These are phyloP conservation scores for Helobdella robusta DNA, from an alignment of 2,888 invertebrate genomes.

Conservation along the genomic window DNA sequence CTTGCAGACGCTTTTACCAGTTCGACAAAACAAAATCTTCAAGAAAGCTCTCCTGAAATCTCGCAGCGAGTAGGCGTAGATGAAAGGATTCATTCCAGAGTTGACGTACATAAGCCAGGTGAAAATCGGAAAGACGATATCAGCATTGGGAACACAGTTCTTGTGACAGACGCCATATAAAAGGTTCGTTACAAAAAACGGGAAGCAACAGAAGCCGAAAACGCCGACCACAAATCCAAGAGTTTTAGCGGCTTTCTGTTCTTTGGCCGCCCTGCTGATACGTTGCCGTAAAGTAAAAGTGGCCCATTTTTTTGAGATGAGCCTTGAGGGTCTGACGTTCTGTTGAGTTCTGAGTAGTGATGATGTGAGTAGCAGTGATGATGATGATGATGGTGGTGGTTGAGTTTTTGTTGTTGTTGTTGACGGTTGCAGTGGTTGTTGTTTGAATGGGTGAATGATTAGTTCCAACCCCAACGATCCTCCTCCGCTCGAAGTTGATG, in stretches of 20 bases:
- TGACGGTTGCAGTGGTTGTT: too few relatives aligned
- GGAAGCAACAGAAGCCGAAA: constrained; percentile 92
- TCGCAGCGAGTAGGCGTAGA: constrained; percentile 94
- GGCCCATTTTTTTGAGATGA: constrained; percentile 27
- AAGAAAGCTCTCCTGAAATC: constrained; percentile 83
- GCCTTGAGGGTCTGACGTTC: background rate
- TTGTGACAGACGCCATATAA: constrained; percentile 75
- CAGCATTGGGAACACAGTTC: constrained; percentile 49
- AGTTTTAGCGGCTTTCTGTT: constrained; percentile 94
- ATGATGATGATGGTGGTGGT: too few relatives aligned
- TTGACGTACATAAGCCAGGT: constrained; percentile 50
- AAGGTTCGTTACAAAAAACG: constrained; percentile 89
- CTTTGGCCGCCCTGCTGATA: constrained; percentile 87
- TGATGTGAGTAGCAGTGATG: too few relatives aligned
- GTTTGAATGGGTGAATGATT: background rate
- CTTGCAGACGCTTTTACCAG: too few relatives aligned
- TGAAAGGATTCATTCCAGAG: constrained; percentile 63
- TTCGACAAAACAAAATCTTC: constrained; percentile 66
- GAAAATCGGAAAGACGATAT: constrained; percentile 44
- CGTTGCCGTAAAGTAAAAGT: constrained; percentile 83
- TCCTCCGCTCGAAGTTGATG: constrained; percentile 3
- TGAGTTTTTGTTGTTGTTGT: too few relatives aligned
- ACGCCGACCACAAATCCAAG: constrained; percentile 93
- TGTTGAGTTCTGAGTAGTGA: background rate
- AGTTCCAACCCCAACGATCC: background rate